Evolutionary conservation across 2,797 vertebrate species (phyloP).

Genomic region (Myioborus melanocephalus): DNA sequence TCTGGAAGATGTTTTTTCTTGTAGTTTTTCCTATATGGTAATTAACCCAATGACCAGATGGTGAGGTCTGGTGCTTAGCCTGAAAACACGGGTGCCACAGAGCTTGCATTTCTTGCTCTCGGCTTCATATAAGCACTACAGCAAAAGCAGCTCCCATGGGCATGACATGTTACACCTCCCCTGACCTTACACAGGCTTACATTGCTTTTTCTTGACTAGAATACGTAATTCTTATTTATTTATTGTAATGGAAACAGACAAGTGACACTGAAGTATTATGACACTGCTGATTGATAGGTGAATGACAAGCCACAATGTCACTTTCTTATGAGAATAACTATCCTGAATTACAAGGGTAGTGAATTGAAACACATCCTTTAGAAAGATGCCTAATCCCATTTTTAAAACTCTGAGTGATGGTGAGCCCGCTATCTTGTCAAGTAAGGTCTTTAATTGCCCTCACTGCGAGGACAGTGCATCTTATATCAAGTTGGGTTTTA

Average conservation of each 20-base stretch:
- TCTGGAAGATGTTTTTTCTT: neutral
- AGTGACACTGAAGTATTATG: constrained; percentile 12
- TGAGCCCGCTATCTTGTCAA: neutral
- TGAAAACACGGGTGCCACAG: neutral
- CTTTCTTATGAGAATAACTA: constrained; percentile 7
- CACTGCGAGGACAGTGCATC: neutral
- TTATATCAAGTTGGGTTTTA: neutral
- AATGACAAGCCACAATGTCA: constrained; percentile 52
- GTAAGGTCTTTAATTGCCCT: constrained; percentile 44
- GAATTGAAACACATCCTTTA: constrained; percentile 47
- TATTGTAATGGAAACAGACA: constrained; percentile 45
- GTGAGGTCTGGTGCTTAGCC: neutral
- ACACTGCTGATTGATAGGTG: constrained; percentile 32
- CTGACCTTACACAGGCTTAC: neutral
- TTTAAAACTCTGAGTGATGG: constrained; percentile 31
- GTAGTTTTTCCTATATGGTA: neutral
- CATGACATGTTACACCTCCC: neutral
- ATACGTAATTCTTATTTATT: constrained; percentile 53
- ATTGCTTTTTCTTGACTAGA: constrained; percentile 4
- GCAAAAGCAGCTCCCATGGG: neutral
- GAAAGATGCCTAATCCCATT: constrained; percentile 49
- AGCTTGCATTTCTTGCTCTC: neutral
- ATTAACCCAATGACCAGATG: neutral
- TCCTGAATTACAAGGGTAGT: constrained; percentile 4
- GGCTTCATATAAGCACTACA: neutral